A percentile compares a stretch with the other conserved stretches of the same genome.
phyloP scores from a whole-genome alignment of 23 tunicate genomes.

The Botrylloides violaceus region DNA sequence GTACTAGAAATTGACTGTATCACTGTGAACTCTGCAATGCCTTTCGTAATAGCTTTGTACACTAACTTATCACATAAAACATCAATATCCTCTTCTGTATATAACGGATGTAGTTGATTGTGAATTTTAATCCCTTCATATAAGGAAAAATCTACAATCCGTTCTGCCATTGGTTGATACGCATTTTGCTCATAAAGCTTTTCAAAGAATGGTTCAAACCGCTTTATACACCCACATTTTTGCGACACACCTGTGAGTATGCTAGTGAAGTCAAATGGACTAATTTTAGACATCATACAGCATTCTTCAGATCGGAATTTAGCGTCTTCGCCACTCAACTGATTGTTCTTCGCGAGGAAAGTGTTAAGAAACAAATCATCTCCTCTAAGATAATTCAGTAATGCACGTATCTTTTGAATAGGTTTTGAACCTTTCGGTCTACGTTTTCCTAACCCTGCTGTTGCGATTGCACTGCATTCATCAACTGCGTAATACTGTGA shows the following conservation, averaged over 20 bases:
- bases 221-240: background rate
- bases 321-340: background rate
- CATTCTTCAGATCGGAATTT: slow-evolving; percentile 5
- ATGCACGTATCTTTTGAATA: background rate
- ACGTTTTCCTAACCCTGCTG: background rate
- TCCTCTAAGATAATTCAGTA: slow-evolving; percentile 66
- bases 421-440: background rate
- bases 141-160: slow-evolving; percentile 35
- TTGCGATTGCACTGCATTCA: background rate
- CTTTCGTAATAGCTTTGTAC: slow-evolving; percentile 13
- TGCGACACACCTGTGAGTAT: background rate
- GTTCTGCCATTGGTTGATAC: slow-evolving; percentile 39
- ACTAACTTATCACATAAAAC: slow-evolving; percentile 31
- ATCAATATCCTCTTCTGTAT: slow-evolving; percentile 40
- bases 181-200: slow-evolving; percentile 31
- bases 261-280: background rate
- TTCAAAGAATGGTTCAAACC: slow-evolving; percentile 60
- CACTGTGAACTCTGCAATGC: slow-evolving; percentile 33
- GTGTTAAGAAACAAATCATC: slow-evolving; percentile 46
- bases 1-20: slow-evolving; percentile 27
- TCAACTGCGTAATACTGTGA: background rate
- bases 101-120: slow-evolving; percentile 11
- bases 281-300: background rate
- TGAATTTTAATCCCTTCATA: slow-evolving; percentile 31
- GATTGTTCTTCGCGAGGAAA: background rate